Evolutionary conservation across 2,888 invertebrate species (phyloP).

Genomic region (Agrochola circellaris): DNA sequence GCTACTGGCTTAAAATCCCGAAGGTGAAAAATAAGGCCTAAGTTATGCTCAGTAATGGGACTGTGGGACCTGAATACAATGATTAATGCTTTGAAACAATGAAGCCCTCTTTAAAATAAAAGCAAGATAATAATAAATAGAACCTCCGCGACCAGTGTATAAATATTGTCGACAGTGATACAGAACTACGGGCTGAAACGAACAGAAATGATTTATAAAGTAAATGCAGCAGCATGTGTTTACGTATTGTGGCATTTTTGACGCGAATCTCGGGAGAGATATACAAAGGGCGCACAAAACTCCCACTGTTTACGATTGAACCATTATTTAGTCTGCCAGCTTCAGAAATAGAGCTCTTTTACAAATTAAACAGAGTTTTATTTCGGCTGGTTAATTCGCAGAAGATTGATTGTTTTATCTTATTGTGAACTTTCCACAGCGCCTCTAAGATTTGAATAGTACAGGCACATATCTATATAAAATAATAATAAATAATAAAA

Average conservation of each 20-base stretch:
- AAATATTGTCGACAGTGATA: background rate
- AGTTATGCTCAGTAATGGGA: background rate
- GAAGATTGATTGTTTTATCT: conserved; percentile 3
- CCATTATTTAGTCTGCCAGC: conserved; percentile 53
- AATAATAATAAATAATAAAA: no score
- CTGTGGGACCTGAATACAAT: background rate
- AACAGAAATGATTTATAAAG: conserved; percentile 5
- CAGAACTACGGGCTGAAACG: background rate
- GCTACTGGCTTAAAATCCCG: background rate
- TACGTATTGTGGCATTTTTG: background rate
- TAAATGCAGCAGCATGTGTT: conserved; percentile 25
- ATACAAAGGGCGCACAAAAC: conserved; percentile 42
- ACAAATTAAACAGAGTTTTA: conserved; percentile 35
- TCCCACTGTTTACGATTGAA: conserved; percentile 33
- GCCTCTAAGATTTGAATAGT: background rate
- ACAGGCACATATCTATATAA: background rate
- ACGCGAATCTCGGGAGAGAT: conserved; percentile 16
- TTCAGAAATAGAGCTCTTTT: conserved; percentile 46
- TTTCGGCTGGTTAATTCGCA: conserved; percentile 3
- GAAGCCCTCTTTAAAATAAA: background rate
- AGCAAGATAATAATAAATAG: background rate
- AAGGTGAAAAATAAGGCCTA: background rate
- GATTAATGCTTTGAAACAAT: background rate
- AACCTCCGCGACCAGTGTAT: no score
- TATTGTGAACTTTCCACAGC: background rate